Evolutionary conservation across 2,113 vertebrate species (phyloP).

Genomic region (Echinops telfairi): DNA sequence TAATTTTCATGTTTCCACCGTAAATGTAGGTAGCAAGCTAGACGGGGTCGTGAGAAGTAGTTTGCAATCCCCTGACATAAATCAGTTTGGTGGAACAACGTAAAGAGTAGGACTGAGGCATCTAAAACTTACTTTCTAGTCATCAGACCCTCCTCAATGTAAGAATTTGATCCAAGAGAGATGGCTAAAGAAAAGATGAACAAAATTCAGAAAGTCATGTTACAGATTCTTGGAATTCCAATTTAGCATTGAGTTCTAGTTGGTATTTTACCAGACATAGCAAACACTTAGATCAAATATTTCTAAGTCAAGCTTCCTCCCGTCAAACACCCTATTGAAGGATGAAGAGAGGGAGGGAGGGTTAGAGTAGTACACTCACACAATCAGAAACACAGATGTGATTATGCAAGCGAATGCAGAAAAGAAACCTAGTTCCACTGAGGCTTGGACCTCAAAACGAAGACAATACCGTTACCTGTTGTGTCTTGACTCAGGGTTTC

Average conservation of each 20-base stretch:
- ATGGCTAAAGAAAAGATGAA: neutral
- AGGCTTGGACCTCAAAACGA: neutral
- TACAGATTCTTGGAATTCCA: conserved; percentile 7
- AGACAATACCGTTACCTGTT: conserved; percentile 85
- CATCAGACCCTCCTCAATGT: neutral
- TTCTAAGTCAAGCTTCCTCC: conserved; percentile 5
- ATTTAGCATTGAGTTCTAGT: neutral
- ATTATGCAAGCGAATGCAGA: neutral
- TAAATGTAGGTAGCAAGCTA: neutral
- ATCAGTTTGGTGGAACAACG: neutral
- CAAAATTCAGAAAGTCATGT: neutral
- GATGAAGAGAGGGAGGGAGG: neutral
- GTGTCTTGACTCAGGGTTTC: conserved; percentile 93
- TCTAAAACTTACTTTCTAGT: neutral
- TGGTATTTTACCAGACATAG: neutral
- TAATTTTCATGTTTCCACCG: neutral
- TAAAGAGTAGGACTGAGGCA: neutral
- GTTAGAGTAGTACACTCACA: neutral
- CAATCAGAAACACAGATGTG: neutral
- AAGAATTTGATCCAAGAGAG: neutral
- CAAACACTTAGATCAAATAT: neutral
- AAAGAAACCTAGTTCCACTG: neutral
- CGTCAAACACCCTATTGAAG: neutral
- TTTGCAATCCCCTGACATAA: neutral
- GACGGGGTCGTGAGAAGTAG: rapidly evolving